Evolutionary conservation across 2,888 invertebrate genomes (phyloP).

Genomic region (Lithosia quadra): DNA sequence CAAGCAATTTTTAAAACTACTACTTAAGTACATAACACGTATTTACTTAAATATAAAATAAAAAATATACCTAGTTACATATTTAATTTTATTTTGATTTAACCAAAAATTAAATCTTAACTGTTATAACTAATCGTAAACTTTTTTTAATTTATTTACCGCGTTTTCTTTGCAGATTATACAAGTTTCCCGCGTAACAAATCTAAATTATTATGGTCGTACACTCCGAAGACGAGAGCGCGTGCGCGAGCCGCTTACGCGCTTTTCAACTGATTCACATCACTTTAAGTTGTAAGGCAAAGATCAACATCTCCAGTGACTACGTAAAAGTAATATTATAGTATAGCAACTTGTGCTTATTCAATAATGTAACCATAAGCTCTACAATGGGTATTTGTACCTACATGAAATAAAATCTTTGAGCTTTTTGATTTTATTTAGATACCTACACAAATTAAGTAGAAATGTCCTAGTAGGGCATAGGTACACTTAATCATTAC

Average conservation of each 20-base stretch:
- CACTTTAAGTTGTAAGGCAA: slow-evolving; percentile 10
- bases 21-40: too few species aligned
- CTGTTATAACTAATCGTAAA: neutral
- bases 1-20: neutral
- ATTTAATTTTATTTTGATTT: neutral
- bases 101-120: neutral
- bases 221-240: slow-evolving; percentile 57
- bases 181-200: slow-evolving; percentile 57
- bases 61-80: too few species aligned
- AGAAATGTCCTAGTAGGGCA: too few species aligned
- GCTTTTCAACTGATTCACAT: slow-evolving; percentile 67
- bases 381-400: too few species aligned
- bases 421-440: too few species aligned
- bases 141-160: slow-evolving; percentile 51
- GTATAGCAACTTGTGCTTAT: neutral
- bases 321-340: slow-evolving; percentile 3
- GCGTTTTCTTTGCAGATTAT: slow-evolving; percentile 34
- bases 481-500: too few species aligned
- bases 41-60: too few species aligned
- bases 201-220: slow-evolving; percentile 38
- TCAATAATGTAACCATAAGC: neutral
- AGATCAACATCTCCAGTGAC: neutral
- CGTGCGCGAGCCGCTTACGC: slow-evolving; percentile 77
- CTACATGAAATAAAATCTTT: too few species aligned
- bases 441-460: too few species aligned